Evolutionary conservation across 2,113 vertebrate species (phyloP), one percentile per base, ranked within the genome.

Genomic region (Periophthalmodon schlosseri): DNA sequence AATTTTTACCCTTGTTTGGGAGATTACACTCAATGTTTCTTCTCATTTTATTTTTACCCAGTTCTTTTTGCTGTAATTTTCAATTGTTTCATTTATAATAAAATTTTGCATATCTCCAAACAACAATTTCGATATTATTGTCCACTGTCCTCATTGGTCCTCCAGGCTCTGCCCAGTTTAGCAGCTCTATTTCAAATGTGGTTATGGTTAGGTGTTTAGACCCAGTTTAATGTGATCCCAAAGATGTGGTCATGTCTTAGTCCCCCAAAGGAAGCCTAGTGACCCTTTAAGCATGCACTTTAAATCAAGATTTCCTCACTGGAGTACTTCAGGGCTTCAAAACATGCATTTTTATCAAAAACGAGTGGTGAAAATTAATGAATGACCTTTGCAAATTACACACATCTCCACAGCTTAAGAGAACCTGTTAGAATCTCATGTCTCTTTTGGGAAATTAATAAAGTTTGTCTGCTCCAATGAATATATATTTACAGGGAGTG

Each of bases 211-310:
- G 36, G 5, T 3, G 36, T 39, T 39, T 39, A 44, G 39, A 0
- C 10, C 8, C 8, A 56, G 81, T 84, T 90, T 88, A 65, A 86
- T 88, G 75, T 72, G 63, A 81, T 88, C 80, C 80, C 49, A 54
- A 69, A 75, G 80, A 78, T 75, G 78, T 66, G 77, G 81, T 58
- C n/a, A 69, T 36, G 3, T 77, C 78, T 82, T 72, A 18, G 63
- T 33, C 67, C 49, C 57, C 34, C 34, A 3, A 44, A 23, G 83
- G 87, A 86, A 74, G 79, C 84, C 79, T 73, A 68, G 75, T 79
- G 79, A 84, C 69, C 77, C 83, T 85, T 83, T 74, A 80, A 80
- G 85, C 60, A 70, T 36, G 73, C 67, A 58, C 73, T 77, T 83
- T 56, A 79, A 79, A 81, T 84, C 65, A 74, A 77, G 54, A 82